Percentiles rank a stretch among this genome's conserved stretches.
Evolutionary conservation across 2,797 vertebrate species (phyloP).

Genomic region (Etheostoma nigrum): DNA sequence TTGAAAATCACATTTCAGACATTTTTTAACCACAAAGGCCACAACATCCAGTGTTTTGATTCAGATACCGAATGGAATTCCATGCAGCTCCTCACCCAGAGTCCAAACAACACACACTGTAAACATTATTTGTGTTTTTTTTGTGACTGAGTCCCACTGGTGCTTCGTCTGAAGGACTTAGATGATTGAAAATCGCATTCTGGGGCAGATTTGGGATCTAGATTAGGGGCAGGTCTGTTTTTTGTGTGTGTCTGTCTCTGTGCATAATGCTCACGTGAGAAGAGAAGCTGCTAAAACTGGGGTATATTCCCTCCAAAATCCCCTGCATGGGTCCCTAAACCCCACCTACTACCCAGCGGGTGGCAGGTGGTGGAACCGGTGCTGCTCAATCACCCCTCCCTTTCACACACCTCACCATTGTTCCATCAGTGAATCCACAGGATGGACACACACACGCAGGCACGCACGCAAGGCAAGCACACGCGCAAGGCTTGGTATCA

Average conservation of each 20-base stretch:
- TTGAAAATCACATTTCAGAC: neutral
- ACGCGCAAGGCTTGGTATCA: conserved; percentile 11
- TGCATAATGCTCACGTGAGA: conserved; percentile 47
- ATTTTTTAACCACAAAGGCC: conserved; percentile 18
- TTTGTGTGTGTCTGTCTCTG: conserved; percentile 26
- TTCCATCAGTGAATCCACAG: conserved; percentile 21
- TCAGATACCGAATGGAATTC: conserved; percentile 44
- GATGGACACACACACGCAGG: neutral
- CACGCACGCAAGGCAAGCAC: neutral
- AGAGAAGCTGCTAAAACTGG: conserved; percentile 40
- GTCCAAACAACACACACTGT: conserved; percentile 7
- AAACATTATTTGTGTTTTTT: conserved; percentile 65
- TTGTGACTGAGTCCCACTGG: conserved; percentile 19
- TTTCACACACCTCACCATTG: conserved; percentile 24
- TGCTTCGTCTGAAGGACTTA: conserved; percentile 67
- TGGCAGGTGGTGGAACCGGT: conserved; percentile 66
- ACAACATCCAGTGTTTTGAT: conserved; percentile 48
- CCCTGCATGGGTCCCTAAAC: conserved; percentile 43
- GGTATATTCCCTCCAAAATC: conserved; percentile 31
- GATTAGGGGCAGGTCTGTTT: conserved; percentile 70
- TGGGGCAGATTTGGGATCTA: conserved; percentile 67
- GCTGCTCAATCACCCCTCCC: conserved; percentile 39
- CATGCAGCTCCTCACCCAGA: conserved; percentile 3
- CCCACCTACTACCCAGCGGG: conserved; percentile 53
- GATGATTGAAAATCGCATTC: conserved; percentile 74